Evolutionary conservation across 2,113 vertebrate genomes (phyloP), one percentile per base, ranked within the genome.

Genomic region (Columbina picui): DNA sequence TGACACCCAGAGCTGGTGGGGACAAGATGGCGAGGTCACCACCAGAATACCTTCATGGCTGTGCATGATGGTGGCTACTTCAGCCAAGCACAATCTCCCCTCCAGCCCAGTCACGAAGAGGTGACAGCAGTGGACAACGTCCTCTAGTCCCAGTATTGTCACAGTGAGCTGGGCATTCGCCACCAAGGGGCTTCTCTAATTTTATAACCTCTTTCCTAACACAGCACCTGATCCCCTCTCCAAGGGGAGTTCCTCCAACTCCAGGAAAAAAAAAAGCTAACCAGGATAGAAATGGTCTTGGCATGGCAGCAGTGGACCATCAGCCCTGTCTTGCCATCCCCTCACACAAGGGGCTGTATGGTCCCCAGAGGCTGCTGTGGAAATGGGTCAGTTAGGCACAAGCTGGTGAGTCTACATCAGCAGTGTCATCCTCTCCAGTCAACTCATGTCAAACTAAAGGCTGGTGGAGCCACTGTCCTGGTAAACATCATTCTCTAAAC

Each of bases 1-100:
- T 10, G 18, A 53, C 59, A 64, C 11, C 14, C 29, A 39, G 26
- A 38, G 20, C 3, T 57, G n/a, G 68, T 55, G 14, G 14, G 14
- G 6, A 1, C 30, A 17, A 75, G 27, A 36, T 2, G 4, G 2
- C 14, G 4, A 14, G 34, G 49, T 36, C 26, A 43, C n/a, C 49
- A 25, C 32, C 2, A 10, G 30, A 52, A 12, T 43, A 38, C 23
- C 32, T 41, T 41, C 64, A n/a, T 1, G 1, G 8, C 14, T 47
- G 27, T 45, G n/a, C 14, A 14, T 27, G 50, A 52, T 26, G 4
- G 1, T 22, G 10, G 10, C n/a, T 56, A 3, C 55, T 69, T 38
- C 64, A 84, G 60, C 45, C 50, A 50, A 38, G 10, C n/a, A 15
- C 3, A 2, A n/a, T 20, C 14, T 57, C 18, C 30, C 7, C 61